phyloP scores from a whole-genome alignment of 2,113 vertebrate species.

The Menura novaehollandiae region DNA sequence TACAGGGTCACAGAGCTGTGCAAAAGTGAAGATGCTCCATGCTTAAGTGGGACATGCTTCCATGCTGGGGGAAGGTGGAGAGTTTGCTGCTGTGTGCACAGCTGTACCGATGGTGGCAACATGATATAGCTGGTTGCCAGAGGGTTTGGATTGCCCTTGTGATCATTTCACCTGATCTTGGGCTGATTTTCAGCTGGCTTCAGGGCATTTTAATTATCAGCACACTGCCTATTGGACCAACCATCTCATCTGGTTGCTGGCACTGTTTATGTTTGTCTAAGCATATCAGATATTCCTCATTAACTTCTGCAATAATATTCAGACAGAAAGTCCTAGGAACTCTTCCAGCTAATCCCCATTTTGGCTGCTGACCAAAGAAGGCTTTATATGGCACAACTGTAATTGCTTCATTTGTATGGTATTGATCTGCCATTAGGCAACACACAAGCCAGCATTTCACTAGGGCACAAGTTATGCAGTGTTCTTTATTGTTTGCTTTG shows the following conservation, averaged over 20 bases:
- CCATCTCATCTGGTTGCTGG: constrained; percentile 10
- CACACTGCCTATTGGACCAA: neutral
- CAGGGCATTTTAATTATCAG: constrained; percentile 53
- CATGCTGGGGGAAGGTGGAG: neutral
- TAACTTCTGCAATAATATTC: constrained; percentile 47
- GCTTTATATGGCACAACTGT: constrained; percentile 40
- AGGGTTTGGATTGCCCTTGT: constrained; percentile 36
- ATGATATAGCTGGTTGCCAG: neutral
- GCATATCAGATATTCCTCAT: constrained; percentile 57
- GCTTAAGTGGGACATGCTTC: neutral
- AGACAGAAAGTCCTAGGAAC: constrained; percentile 57
- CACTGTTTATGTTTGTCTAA: constrained; percentile 18
- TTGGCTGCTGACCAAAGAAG: constrained; percentile 58
- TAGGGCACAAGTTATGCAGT: neutral
- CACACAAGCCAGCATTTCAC: constrained; percentile 9
- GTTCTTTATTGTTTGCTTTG: neutral
- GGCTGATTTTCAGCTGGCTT: constrained; percentile 25
- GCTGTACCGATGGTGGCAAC: neutral
- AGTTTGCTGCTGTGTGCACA: neutral
- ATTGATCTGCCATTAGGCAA: constrained; percentile 56
- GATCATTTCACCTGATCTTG: constrained; percentile 45
- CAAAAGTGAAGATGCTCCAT: neutral
- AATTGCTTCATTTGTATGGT: constrained; percentile 60
- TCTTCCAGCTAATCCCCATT: constrained; percentile 58
- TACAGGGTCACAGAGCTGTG: neutral